These are phyloP conservation scores for Diuraphis noxia DNA, from an alignment of 1,140 invertebrate genomes.

Conservation along the genomic window DNA sequence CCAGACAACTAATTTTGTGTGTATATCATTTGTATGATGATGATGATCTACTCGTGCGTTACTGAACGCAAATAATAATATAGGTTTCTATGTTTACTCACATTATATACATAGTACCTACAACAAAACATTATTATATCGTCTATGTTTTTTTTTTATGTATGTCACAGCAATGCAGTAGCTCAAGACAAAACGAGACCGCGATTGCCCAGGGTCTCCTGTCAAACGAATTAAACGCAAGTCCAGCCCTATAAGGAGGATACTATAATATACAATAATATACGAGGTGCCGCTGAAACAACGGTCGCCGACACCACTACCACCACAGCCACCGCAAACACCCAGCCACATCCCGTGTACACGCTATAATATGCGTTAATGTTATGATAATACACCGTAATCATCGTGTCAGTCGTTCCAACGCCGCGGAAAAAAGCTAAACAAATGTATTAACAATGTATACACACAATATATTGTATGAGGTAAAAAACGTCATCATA, in stretches of 20 bases:
- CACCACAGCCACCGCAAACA: neutral
- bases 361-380: neutral
- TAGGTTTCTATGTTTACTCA: neutral
- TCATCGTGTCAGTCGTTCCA: neutral
- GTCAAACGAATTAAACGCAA: conserved; percentile 40
- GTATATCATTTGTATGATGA: no score
- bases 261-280: neutral
- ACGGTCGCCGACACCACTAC: neutral
- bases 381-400: neutral
- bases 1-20: no score
- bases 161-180: conserved; percentile 33
- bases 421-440: neutral
- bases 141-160: neutral
- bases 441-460: neutral
- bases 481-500: neutral
- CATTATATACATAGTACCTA: neutral
- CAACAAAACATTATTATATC: neutral
- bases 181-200: conserved; percentile 43
- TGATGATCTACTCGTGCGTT: neutral
- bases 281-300: neutral
- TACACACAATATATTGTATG: neutral
- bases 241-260: conserved; percentile 28
- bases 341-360: neutral
- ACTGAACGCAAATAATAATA: neutral
- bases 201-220: conserved; percentile 40